Base-by-base conservation (phyloP, 2,113 vertebrate species). In the Elachura formosa region DNA sequence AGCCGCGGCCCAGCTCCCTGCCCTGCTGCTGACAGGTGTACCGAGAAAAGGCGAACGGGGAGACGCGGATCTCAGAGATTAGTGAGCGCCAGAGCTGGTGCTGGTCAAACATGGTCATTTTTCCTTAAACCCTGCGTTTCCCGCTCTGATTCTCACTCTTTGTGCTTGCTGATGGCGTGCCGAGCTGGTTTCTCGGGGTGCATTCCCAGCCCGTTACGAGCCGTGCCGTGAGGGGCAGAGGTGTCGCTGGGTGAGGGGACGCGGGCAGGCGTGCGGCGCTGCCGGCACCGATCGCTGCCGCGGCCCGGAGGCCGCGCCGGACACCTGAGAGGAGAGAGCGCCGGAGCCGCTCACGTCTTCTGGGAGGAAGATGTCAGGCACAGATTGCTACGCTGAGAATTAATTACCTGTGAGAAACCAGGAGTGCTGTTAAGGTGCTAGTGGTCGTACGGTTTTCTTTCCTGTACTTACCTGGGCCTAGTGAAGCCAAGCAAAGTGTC, bases 101-200 rank as follows among this genome's bases (percentile, higher is more conserved):
- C 38, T 28, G 62, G 17, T 66, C 80, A 2, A 24, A 7, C 8
- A 11, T 0, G 19, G 8, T 31, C 10, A 2, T n/a, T 75, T 83
- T 62, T 3, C 9, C 45, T 31, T 33, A 19, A 55, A 71, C 20
- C 16, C 22, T 40, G 26, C 46, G 23, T 71, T 55, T 24, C 34
- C 33, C 11, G n/a, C n/a, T 38, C 10, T 31, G 38, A 12, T 23
- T 82, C 34, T 38, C 15, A 6, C 11, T 15, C 54, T 51, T 49
- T 26, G 48, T 41, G 34, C 25, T 41, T 28, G 51, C 71, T 38
- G 18, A 20, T 10, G 11, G 93, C 29, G 54, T 64, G 82, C 49
- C 87, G 86, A 90, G 81, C 89, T 61, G 78, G 51, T 92, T 94
- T 78, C 95, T 85, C 77, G n/a, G n/a, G n/a, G n/a, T n/a, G n/a